Percentiles rank a stretch among this genome's conserved stretches.
phyloP scores from a whole-genome alignment of 2,888 invertebrate genomes.

The Ornithoptera alexandrae region DNA sequence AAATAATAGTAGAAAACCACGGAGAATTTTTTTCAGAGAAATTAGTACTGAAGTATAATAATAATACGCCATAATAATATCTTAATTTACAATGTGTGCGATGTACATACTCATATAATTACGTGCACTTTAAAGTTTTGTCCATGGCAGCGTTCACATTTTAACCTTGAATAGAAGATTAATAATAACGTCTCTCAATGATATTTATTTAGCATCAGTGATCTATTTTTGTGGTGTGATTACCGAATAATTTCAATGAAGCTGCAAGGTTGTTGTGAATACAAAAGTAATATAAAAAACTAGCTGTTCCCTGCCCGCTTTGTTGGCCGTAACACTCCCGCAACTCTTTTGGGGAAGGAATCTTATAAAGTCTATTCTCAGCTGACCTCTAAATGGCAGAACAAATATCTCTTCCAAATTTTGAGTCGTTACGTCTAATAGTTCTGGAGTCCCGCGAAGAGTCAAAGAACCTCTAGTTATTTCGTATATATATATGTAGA shows the following conservation, averaged over 20 bases:
- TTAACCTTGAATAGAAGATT: slow-evolving; percentile 11
- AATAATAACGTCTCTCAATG: slow-evolving; percentile 21
- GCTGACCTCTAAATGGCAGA: too few species aligned
- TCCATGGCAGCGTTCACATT: background rate
- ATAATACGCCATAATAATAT: background rate
- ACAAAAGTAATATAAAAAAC: background rate
- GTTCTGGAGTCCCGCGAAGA: too few species aligned
- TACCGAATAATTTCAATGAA: slow-evolving; percentile 18
- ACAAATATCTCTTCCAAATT: too few species aligned
- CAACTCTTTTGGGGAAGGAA: too few species aligned
- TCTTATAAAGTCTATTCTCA: too few species aligned
- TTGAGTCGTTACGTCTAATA: too few species aligned
- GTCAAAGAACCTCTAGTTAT: too few species aligned
- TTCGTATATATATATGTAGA: too few species aligned
- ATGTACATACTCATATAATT: background rate
- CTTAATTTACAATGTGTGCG: background rate
- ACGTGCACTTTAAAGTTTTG: background rate
- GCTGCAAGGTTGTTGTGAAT: slow-evolving; percentile 17
- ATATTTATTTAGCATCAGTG: slow-evolving; percentile 16
- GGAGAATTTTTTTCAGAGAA: background rate
- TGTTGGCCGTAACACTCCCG: too few species aligned
- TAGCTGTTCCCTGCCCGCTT: too few species aligned
- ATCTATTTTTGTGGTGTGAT: slow-evolving; percentile 7
- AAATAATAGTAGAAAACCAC: background rate
- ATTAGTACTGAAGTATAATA: background rate